Evolutionary conservation across 2,797 vertebrate species (phyloP).

Genomic region (Percopsis omiscomaycus): DNA sequence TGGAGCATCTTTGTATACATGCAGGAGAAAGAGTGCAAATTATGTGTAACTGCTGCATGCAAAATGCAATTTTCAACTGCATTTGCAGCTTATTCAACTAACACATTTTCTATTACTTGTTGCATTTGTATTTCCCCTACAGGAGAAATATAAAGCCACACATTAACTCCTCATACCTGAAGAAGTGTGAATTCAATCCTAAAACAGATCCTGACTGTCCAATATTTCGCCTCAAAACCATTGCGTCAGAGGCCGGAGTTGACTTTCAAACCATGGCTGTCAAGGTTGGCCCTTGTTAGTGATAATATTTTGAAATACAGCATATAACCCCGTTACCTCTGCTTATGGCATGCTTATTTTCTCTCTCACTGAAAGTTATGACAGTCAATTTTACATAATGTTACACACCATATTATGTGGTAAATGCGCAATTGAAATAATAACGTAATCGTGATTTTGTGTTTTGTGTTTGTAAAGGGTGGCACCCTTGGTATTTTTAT

Average conservation of each 20-base stretch:
- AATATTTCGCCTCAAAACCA: constrained; percentile 84
- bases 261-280: constrained; percentile 86
- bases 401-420: background rate
- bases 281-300: constrained; percentile 70
- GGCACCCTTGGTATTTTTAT: constrained; percentile 89
- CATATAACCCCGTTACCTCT: no score
- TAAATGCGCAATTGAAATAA: background rate
- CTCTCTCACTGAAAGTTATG: no score
- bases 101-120: no score
- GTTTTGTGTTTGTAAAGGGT: constrained; percentile 71
- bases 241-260: constrained; percentile 82
- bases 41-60: no score
- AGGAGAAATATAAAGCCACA: constrained; percentile 86
- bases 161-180: constrained; percentile 80
- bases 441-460: background rate
- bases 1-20: no score
- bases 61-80: no score
- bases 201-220: constrained; percentile 84
- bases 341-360: no score
- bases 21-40: no score
- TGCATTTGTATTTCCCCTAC: background rate
- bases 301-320: background rate
- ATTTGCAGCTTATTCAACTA: no score
- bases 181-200: constrained; percentile 78
- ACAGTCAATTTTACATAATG: background rate